Base-by-base conservation (phyloP, 2,888 invertebrate species). In the Metacarcinus magister region DNA sequence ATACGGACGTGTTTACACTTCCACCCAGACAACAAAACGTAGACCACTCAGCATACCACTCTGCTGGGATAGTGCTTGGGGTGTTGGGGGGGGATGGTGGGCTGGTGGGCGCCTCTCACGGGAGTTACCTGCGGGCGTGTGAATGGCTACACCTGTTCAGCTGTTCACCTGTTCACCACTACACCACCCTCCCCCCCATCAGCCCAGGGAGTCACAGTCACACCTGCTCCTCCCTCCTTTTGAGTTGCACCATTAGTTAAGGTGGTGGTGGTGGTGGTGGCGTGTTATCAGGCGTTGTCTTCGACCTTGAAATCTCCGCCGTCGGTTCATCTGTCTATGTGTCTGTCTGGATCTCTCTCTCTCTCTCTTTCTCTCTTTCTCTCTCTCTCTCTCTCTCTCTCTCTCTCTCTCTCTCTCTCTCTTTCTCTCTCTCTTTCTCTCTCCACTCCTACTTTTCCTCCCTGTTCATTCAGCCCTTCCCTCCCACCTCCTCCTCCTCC, bases 391-490 rank as follows among this genome's bases (percentile, higher is more conserved):
- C 60, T 60, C 60, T 60, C 60, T 60, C 60, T 60, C 60, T 60
- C 60, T 60, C 60, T 60, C 60, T 60, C 60, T 60, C 60, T 60
- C 60, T 60, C 28, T 92, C 48, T 48, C 92, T 48, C 48, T 92
- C 46, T 48, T 28, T 54, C 46, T 92, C 92, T 46, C 46, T 92
- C 92, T n/a, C 92, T 92, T 91, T 43, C 46, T 91, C 91, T 46
- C 46, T 46, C 46, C 32, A 2, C 32, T 23, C 5, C 46, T 46
- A 19, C 82, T 82, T 23, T 82, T 82, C 28, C 5, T 32, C 82
- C 7, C 82, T 67, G 23, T n/a, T 23, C 67, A 67, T 67, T 67
- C 67, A 67, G 67, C n/a, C 0, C 67, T 67, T 16, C 67, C 19
- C 67, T 60, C 60, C 16, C n/a, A n/a, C n/a, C n/a, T n/a, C n/a